A percentile compares a stretch with the other conserved stretches of the same genome.
Conservation (phyloP, 2,113 vertebrate genomes). For the Mormyrus lacerda region DNA sequence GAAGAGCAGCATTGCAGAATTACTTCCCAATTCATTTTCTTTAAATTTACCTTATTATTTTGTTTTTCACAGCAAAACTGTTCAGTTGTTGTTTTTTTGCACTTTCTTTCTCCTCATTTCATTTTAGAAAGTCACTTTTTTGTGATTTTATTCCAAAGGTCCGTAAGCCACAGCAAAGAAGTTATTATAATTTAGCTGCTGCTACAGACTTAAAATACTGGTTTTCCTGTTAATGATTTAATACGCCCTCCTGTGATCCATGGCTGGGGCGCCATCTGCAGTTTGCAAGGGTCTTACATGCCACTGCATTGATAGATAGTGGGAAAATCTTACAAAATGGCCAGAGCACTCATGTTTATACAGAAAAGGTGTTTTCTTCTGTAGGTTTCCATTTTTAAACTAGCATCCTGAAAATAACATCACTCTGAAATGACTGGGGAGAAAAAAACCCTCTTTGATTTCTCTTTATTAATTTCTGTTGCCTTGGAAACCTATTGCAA, state of each 20-base stretch:
- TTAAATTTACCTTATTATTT: too few relatives aligned
- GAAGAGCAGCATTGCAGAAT: too few relatives aligned
- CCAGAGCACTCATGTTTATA: background rate
- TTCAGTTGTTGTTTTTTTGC: background rate
- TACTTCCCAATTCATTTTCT: too few relatives aligned
- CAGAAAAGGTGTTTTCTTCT: background rate
- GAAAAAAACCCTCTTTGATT: constrained; percentile 40
- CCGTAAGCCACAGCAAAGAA: background rate
- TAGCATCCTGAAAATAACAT: constrained; percentile 13
- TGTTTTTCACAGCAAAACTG: background rate
- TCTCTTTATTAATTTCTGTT: constrained; percentile 51
- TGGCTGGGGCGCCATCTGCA: background rate
- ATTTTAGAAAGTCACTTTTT: background rate
- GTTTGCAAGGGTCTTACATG: background rate
- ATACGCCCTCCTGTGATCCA: background rate
- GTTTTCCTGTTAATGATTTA: background rate
- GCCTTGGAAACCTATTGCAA: constrained; percentile 53
- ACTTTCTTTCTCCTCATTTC: background rate
- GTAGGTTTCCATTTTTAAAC: background rate
- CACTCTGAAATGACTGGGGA: constrained; percentile 26
- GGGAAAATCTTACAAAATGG: background rate
- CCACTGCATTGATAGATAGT: background rate
- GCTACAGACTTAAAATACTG: background rate
- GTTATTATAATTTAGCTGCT: background rate
- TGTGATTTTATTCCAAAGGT: background rate